phyloP scores from a whole-genome alignment of 2,888 invertebrate species.

The Lepas anatifera region DNA sequence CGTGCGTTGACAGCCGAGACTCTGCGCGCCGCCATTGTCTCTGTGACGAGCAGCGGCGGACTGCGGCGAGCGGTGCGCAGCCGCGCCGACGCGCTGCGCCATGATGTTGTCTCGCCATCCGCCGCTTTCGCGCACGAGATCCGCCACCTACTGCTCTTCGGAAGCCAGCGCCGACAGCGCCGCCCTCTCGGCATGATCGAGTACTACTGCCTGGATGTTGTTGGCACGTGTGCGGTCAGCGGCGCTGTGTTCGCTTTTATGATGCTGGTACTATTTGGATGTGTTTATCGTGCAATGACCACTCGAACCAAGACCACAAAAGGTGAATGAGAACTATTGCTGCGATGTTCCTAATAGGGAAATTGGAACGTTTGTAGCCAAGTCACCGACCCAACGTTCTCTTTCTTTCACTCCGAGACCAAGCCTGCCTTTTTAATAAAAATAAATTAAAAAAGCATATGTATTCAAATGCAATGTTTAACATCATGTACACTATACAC shows the following conservation, averaged over 20 bases:
- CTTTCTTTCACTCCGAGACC: no score
- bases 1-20: not conserved
- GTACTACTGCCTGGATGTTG: slow-evolving; percentile 1
- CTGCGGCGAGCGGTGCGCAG: not conserved
- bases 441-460: no score
- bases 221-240: not conserved
- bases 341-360: no score
- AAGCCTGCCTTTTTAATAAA: no score
- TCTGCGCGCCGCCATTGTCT: not conserved
- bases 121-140: not conserved
- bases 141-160: not conserved
- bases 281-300: not conserved
- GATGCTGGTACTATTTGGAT: not conserved
- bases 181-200: not conserved
- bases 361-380: no score
- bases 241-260: not conserved
- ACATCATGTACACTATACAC: no score
- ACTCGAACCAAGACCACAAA: not conserved
- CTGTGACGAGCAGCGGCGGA: not conserved
- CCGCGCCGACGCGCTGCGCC: not conserved
- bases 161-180: not conserved
- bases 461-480: no score
- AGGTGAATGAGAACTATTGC: not conserved
- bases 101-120: not conserved
- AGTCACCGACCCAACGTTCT: no score